Conservation (phyloP, 1,140 invertebrate species). For the Zaprionus camerounensis region DNA sequence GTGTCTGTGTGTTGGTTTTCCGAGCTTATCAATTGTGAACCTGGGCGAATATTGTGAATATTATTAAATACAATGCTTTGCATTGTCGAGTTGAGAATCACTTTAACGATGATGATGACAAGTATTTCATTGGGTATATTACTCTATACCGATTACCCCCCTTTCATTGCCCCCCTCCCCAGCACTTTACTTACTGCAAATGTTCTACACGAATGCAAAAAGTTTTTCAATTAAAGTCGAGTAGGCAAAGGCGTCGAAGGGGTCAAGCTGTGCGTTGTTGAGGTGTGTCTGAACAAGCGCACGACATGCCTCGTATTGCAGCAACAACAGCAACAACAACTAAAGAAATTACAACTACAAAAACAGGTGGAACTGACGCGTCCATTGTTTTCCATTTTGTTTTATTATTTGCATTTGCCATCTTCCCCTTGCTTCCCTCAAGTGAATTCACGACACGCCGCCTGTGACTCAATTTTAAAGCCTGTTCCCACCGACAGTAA, state of each 20-base stretch:
- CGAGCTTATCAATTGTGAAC: background rate
- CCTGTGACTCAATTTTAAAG: conserved; percentile 17
- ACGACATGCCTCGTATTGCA: conserved; percentile 10
- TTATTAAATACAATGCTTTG: background rate
- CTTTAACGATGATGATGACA: background rate
- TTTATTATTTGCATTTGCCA: conserved; percentile 24
- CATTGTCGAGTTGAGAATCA: background rate
- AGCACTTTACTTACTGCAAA: background rate
- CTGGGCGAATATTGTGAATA: background rate
- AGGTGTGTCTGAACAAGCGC: conserved; percentile 27
- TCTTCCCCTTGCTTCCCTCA: background rate
- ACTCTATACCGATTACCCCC: too few species aligned
- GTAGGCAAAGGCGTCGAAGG: background rate
- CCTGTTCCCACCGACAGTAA: background rate
- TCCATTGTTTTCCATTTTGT: background rate
- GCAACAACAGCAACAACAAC: conserved; percentile 19
- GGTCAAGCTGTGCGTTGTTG: conserved; percentile 1
- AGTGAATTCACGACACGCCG: conserved; percentile 6
- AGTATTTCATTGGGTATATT: background rate
- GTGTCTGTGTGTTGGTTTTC: background rate
- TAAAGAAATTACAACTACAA: conserved; percentile 8
- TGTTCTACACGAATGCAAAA: conserved; percentile 34
- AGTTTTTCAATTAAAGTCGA: conserved; percentile 53
- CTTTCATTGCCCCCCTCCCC: background rate
- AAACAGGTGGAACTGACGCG: conserved; percentile 16